Evolutionary conservation across 2,888 invertebrate genomes (phyloP).

Genomic region (Congeria kusceri): DNA sequence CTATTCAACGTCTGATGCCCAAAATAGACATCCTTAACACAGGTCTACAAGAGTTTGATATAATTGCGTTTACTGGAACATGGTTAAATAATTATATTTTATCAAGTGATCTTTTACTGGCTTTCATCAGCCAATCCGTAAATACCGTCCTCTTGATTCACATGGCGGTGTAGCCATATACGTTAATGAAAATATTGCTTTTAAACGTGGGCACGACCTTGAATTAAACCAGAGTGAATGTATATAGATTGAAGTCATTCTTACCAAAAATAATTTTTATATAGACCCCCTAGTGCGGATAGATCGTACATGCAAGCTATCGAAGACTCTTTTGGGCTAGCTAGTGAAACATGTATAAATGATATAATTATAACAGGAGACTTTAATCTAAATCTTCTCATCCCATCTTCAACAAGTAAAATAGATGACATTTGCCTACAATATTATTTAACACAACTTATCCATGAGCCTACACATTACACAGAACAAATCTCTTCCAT

Average conservation of each 20-base stretch:
- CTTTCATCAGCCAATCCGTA: background rate
- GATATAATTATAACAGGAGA: conserved; percentile 17
- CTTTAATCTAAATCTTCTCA: conserved; percentile 17
- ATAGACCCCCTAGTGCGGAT: background rate
- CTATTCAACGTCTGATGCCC: too few relatives aligned
- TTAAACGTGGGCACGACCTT: background rate
- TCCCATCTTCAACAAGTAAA: background rate
- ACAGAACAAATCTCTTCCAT: conserved; percentile 19
- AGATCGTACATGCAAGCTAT: background rate
- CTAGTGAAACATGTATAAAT: background rate
- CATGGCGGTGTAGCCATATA: background rate
- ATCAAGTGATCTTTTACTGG: background rate
- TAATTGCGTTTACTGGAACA: conserved; percentile 3
- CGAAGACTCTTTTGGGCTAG: conserved; percentile 12
- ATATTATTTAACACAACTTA: conserved; percentile 4
- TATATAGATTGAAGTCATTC: conserved; percentile 1
- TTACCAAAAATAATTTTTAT: too few relatives aligned
- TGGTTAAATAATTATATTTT: background rate
- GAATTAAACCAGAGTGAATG: background rate
- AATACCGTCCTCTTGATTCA: background rate
- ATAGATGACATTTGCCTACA: conserved; percentile 4
- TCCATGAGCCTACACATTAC: conserved; percentile 24
- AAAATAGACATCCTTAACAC: background rate
- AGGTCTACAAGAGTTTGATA: background rate
- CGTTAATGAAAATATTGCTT: conserved; percentile 1